Conservation (phyloP, 1,140 invertebrate species). For the Elymnias hypermnestra region DNA sequence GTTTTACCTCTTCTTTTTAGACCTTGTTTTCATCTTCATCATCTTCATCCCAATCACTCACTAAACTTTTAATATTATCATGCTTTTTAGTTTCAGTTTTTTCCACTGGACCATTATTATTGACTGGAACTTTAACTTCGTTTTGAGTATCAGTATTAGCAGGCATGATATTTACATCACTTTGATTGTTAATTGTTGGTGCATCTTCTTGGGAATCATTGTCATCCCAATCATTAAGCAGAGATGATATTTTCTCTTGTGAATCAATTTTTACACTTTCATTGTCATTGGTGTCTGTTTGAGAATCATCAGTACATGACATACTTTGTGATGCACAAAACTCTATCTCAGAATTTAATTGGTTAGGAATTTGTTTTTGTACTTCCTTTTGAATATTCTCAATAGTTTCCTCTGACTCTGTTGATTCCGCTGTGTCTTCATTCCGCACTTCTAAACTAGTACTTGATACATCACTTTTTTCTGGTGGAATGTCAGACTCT, state of each 20-base stretch:
- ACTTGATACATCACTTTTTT: slow-evolving; percentile 14
- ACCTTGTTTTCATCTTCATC: slow-evolving; percentile 54
- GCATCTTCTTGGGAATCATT: slow-evolving; percentile 64
- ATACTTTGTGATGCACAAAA: slow-evolving; percentile 1
- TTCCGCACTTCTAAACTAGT: slow-evolving; percentile 5
- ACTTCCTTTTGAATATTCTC: slow-evolving; percentile 71
- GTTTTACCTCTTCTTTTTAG: too few species aligned
- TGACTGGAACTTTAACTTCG: slow-evolving; percentile 3
- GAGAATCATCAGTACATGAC: background rate
- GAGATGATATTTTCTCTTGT: slow-evolving; percentile 59
- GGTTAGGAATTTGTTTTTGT: slow-evolving; percentile 37
- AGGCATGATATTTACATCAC: background rate
- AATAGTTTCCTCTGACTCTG: slow-evolving; percentile 63
- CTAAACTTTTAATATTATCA: slow-evolving; percentile 61
- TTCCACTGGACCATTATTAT: slow-evolving; percentile 2
- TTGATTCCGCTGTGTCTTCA: slow-evolving; percentile 11
- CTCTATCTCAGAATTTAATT: slow-evolving; percentile 8
- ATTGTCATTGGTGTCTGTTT: slow-evolving; percentile 6
- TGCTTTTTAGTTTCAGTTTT: slow-evolving; percentile 27
- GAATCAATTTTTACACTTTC: slow-evolving; percentile 6
- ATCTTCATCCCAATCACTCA: slow-evolving; percentile 68
- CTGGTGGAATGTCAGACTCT: slow-evolving; percentile 37
- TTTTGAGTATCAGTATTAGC: background rate
- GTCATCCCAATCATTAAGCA: slow-evolving; percentile 73
- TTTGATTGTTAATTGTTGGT: slow-evolving; percentile 3